These are phyloP conservation scores for Aphodius sticticus DNA, from an alignment of 2,888 invertebrate genomes.

Conservation along the genomic window DNA sequence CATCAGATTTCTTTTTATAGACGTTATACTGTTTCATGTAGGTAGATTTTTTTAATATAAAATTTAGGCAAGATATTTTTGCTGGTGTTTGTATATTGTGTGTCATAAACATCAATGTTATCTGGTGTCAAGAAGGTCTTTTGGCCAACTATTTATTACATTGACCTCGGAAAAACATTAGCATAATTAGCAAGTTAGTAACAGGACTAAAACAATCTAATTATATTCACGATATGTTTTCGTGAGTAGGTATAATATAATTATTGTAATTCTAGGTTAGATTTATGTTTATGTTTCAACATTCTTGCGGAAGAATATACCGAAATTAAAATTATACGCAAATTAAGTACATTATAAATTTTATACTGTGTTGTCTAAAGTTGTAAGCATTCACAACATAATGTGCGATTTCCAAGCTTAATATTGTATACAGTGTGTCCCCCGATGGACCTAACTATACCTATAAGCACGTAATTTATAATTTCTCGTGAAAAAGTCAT, in stretches of 20 bases:
- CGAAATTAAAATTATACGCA: not conserved
- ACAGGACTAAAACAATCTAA: not conserved
- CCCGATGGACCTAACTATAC: no score
- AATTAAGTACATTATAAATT: not conserved
- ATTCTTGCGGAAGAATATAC: not conserved
- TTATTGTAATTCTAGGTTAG: not conserved
- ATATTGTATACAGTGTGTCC: no score
- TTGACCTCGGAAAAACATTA: not conserved
- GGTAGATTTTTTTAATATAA: not conserved
- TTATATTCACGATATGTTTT: not conserved
- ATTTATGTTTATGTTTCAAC: not conserved
- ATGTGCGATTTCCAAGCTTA: no score
- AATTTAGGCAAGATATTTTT: not conserved
- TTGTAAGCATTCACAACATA: no score
- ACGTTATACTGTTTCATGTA: no score
- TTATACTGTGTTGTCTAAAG: not conserved
- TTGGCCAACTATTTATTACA: not conserved
- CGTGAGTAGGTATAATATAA: not conserved
- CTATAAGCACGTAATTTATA: no score
- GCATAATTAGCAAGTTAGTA: not conserved
- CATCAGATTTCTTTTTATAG: no score
- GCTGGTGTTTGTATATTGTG: not conserved
- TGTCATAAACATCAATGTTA: not conserved
- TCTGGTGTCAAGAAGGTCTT: not conserved
- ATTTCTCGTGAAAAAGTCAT: no score